phyloP scores from a whole-genome alignment of 2,797 vertebrate species.

The Triplophysa yarkandensis region DNA sequence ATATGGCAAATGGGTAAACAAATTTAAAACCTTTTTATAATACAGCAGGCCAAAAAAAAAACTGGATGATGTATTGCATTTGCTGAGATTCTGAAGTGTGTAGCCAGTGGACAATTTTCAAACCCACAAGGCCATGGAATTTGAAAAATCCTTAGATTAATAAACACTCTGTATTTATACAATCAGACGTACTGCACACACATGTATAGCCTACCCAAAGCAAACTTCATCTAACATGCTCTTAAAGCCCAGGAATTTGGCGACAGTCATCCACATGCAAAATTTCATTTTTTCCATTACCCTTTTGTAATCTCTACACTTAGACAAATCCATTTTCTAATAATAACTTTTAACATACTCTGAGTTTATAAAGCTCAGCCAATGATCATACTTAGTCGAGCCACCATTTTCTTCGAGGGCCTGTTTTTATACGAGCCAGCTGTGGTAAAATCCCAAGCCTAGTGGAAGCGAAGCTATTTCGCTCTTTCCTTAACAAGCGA shows the following conservation, averaged over 20 bases:
- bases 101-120: not conserved
- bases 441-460: not conserved
- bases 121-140: too few relatives aligned
- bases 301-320: not conserved
- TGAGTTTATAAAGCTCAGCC: constrained; percentile 3
- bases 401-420: not conserved
- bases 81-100: not conserved
- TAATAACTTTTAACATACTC: not conserved
- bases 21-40: not conserved
- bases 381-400: constrained; percentile 2
- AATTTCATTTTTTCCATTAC: not conserved
- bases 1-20: not conserved
- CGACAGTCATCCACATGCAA: not conserved
- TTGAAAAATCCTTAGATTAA: not conserved
- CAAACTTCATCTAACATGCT: not conserved
- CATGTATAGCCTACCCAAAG: not conserved
- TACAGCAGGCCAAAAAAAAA: not conserved
- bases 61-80: not conserved
- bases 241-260: not conserved
- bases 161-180: not conserved
- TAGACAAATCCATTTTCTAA: constrained; percentile 10
- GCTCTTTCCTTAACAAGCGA: constrained; percentile 34
- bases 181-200: not conserved
- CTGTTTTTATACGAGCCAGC: not conserved
- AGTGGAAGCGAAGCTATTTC: constrained; percentile 6